Percentiles rank a stretch among this genome's conserved stretches.
phyloP scores from a whole-genome alignment of 2,888 invertebrate genomes.

The Carcina quercana region DNA sequence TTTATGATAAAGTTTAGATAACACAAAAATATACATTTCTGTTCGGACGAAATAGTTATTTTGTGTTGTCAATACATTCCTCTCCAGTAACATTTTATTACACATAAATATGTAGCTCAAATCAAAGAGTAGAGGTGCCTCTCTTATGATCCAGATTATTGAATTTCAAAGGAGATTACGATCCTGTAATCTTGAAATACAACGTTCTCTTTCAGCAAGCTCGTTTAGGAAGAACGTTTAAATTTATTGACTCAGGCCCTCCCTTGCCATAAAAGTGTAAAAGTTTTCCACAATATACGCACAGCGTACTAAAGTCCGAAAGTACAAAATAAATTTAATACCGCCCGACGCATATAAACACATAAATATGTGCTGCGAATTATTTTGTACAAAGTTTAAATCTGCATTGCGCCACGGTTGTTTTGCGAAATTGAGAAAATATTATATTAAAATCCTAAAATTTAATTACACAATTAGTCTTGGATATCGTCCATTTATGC shows the following conservation, averaged over 20 bases:
- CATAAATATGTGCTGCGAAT: conserved; percentile 15
- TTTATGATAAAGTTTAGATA: too few species aligned
- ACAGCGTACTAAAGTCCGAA: conserved; percentile 39
- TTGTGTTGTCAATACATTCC: too few species aligned
- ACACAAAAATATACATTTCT: too few species aligned
- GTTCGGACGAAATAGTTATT: too few species aligned
- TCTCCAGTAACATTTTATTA: conserved; percentile 9
- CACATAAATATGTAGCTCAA: conserved; percentile 9
- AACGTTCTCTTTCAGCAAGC: conserved; percentile 43
- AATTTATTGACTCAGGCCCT: conserved; percentile 48
- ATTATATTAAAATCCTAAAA: conserved; percentile 25
- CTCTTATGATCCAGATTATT: conserved; percentile 47
- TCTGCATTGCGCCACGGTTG: conserved; percentile 46
- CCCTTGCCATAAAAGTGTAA: conserved; percentile 47
- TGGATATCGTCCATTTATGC: conserved; percentile 9
- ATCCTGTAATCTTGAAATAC: conserved; percentile 54
- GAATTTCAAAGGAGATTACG: conserved; percentile 56
- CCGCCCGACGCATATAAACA: conserved; percentile 25
- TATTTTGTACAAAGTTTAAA: conserved; percentile 44
- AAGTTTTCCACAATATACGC: conserved; percentile 46
- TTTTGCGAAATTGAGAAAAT: conserved; percentile 33
- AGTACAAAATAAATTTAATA: conserved; percentile 35
- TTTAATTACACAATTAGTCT: conserved; percentile 10
- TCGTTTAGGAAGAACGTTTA: conserved; percentile 44
- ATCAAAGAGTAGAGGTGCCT: conserved; percentile 29